Evolutionary conservation across 1,140 invertebrate genomes (phyloP).

Genomic region (Glossosoma conforme): DNA sequence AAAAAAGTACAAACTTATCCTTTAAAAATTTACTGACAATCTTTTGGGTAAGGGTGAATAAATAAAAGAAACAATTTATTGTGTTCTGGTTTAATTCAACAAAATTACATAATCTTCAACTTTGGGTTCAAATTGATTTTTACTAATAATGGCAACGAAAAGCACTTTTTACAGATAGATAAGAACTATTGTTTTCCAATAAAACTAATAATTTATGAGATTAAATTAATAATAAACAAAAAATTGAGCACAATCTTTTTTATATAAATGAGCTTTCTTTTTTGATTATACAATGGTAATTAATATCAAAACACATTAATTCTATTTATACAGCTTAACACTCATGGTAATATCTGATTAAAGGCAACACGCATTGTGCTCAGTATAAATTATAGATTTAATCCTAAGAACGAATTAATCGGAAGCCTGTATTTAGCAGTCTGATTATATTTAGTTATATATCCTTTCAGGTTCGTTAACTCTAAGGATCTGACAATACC

Average conservation of each 20-base stretch:
- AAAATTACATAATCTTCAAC: too few species aligned
- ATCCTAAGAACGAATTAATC: constrained; percentile 7
- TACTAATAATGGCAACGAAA: too few species aligned
- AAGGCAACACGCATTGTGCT: constrained; percentile 26
- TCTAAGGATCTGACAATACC: too few species aligned
- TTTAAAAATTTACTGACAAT: too few species aligned
- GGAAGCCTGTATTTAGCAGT: constrained; percentile 23
- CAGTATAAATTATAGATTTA: constrained; percentile 1
- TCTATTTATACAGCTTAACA: constrained; percentile 25
- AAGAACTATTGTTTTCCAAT: too few species aligned
- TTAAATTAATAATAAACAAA: background rate
- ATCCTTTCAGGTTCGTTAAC: background rate
- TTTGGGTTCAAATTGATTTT: too few species aligned
- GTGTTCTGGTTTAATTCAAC: too few species aligned
- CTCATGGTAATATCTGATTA: constrained; percentile 23
- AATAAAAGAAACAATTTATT: too few species aligned
- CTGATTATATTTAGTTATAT: constrained; percentile 5
- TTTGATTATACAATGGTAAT: constrained; percentile 18
- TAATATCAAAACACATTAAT: constrained; percentile 23
- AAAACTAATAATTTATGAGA: background rate
- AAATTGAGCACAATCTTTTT: constrained; percentile 13
- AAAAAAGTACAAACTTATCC: too few species aligned
- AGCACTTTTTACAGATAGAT: too few species aligned
- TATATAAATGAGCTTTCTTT: constrained; percentile 25
- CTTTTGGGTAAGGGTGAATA: too few species aligned